Percentiles rank a stretch among this genome's conserved stretches.
Conservation (phyloP, 2,888 invertebrate genomes). For the Frankliniella fusca region DNA sequence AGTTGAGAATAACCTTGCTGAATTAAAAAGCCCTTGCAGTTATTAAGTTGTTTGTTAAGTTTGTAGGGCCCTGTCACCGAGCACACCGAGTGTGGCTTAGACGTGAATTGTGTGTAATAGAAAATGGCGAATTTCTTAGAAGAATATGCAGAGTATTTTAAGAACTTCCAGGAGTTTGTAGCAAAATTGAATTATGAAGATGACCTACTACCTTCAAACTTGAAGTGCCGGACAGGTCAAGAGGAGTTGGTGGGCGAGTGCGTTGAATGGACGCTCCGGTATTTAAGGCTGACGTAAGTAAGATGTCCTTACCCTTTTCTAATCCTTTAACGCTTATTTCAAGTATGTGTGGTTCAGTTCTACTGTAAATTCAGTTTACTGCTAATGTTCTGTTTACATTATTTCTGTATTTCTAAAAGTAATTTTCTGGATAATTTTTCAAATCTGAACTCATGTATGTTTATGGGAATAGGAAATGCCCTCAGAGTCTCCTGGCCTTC, state of each 20-base stretch:
- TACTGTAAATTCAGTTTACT: background rate
- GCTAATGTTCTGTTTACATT: background rate
- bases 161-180: background rate
- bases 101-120: background rate
- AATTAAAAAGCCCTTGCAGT: background rate
- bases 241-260: background rate
- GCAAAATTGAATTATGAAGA: background rate
- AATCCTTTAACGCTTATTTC: too few species aligned
- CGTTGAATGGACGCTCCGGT: conserved; percentile 9
- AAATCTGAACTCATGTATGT: too few species aligned
- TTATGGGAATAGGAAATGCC: conserved; percentile 59
- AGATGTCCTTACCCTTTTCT: too few species aligned
- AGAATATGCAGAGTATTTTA: background rate
- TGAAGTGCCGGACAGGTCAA: background rate
- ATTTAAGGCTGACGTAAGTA: background rate
- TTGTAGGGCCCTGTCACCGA: background rate
- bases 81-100: background rate
- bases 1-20: background rate
- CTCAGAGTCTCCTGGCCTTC: conserved; percentile 52
- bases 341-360: background rate
- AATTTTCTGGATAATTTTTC: too few species aligned
- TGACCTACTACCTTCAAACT: background rate
- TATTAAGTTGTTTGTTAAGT: background rate
- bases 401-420: background rate
- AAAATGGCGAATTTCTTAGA: background rate